Evolutionary conservation across 2,113 vertebrate genomes (phyloP).

Genomic region (Dryoscopus gambensis): DNA sequence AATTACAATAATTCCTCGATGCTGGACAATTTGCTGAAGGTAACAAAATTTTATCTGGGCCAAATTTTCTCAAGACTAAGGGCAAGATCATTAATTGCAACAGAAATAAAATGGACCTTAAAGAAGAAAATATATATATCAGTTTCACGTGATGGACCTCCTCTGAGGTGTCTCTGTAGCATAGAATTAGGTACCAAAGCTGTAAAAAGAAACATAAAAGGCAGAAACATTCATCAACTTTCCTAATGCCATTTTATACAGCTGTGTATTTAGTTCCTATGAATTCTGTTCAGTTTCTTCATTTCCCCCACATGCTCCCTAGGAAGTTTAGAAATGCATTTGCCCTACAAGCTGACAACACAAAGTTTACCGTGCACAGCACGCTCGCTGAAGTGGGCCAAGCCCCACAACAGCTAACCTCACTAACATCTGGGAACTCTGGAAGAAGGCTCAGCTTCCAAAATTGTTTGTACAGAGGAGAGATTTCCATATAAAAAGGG

Average conservation of each 20-base stretch:
- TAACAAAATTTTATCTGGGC: neutral
- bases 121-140: neutral
- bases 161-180: neutral
- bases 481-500: neutral
- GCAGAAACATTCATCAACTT: neutral
- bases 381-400: accelerated
- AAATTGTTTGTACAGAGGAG: neutral
- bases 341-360: neutral
- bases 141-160: neutral
- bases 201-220: neutral
- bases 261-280: neutral
- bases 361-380: neutral
- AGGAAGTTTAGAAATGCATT: neutral
- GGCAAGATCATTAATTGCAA: neutral
- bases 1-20: neutral
- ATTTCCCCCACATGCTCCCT: neutral
- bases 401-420: neutral
- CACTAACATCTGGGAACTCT: neutral
- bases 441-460: neutral
- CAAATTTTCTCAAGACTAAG: neutral
- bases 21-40: neutral
- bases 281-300: neutral
- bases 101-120: neutral
- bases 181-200: neutral
- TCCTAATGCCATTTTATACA: neutral